These are phyloP conservation scores for Apomyelois bistriatella DNA, from an alignment of 2,888 invertebrate species.

Conservation along the genomic window DNA sequence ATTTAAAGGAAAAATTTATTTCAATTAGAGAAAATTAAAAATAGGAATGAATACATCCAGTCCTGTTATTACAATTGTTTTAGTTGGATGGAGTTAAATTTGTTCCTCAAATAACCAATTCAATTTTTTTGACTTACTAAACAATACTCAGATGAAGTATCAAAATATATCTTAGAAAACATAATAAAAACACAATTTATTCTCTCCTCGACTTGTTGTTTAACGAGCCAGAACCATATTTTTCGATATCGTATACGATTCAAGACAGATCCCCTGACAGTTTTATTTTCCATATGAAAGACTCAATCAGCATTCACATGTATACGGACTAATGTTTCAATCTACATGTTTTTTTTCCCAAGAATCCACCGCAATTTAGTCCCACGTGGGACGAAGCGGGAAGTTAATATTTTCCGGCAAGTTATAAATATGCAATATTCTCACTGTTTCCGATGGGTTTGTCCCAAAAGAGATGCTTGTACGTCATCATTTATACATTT, in stretches of 20 bases:
- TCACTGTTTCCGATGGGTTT: neutral
- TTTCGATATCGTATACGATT: neutral
- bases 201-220: neutral
- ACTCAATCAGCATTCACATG: neutral
- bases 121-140: too few relatives aligned
- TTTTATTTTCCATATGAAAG: conserved; percentile 8
- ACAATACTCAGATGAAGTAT: too few relatives aligned
- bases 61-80: too few relatives aligned
- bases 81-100: too few relatives aligned
- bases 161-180: neutral
- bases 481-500: neutral
- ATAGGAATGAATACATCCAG: too few relatives aligned
- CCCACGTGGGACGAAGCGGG: conserved; percentile 2
- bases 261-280: neutral
- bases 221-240: neutral
- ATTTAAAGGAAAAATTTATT: too few relatives aligned
- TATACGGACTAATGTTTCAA: neutral
- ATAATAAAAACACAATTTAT: neutral
- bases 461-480: neutral
- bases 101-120: too few relatives aligned
- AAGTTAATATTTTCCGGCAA: neutral
- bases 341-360: neutral
- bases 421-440: neutral
- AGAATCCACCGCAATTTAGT: conserved; percentile 1
- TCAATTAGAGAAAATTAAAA: too few relatives aligned